Percentiles rank a stretch among this genome's conserved stretches.
phyloP scores from a whole-genome alignment of 2,888 invertebrate species.

The Slavum lentiscoides region DNA sequence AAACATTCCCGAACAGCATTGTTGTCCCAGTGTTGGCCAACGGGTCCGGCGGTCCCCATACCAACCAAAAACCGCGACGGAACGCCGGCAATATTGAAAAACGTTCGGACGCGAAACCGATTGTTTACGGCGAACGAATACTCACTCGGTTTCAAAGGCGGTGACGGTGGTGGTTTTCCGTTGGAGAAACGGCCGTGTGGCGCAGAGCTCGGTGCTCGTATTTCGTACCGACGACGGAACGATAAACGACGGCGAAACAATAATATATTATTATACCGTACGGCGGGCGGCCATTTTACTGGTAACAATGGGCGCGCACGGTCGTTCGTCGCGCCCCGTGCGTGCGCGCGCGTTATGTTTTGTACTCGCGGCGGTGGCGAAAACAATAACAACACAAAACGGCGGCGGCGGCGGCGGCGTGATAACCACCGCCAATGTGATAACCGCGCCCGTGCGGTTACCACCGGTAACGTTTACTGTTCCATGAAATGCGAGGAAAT shows the following conservation, averaged over 20 bases:
- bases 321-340: background rate
- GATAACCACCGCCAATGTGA: background rate
- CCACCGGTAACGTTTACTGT: constrained; percentile 20
- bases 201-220: background rate
- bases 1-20: constrained; percentile 49
- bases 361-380: background rate
- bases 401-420: background rate
- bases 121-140: background rate
- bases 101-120: background rate
- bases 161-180: background rate
- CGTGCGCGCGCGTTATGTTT: constrained; percentile 3
- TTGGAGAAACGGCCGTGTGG: background rate
- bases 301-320: background rate
- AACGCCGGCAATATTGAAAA: constrained; percentile 8
- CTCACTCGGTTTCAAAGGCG: background rate
- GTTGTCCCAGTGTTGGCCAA: constrained; percentile 51
- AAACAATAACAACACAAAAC: constrained; percentile 21
- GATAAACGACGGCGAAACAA: background rate
- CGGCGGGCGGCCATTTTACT: constrained; percentile 46
- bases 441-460: background rate
- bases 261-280: background rate
- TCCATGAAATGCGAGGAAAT: constrained; percentile 52
- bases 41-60: constrained; percentile 45
- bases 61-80: constrained; percentile 32
- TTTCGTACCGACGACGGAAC: background rate